These are phyloP conservation scores for Poicephalus meyeri DNA, from an alignment of 2,113 vertebrate genomes.

Conservation along the genomic window DNA sequence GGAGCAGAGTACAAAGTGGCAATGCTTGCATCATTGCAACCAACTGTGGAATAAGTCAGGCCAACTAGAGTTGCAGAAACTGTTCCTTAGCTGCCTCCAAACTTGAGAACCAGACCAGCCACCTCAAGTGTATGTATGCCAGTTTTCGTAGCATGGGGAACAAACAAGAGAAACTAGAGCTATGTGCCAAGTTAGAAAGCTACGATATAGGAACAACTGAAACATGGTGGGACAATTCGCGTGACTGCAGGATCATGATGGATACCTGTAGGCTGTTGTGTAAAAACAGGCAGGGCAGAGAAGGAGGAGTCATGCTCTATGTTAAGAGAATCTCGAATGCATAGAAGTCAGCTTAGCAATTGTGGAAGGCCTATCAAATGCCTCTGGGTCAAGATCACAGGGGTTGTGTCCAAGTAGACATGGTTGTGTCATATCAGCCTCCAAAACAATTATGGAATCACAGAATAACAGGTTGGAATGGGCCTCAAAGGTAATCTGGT, in stretches of 20 bases:
- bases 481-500: background rate
- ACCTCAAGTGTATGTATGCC: background rate
- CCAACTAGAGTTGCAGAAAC: background rate
- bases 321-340: background rate
- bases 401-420: background rate
- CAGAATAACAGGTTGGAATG: background rate
- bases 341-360: background rate
- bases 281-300: background rate
- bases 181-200: background rate
- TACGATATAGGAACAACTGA: background rate
- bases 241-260: background rate
- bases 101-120: background rate
- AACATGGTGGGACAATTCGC: background rate
- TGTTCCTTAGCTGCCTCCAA: background rate
- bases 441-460: background rate
- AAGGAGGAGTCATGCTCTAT: background rate
- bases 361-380: background rate
- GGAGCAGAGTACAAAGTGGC: background rate
- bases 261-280: background rate
- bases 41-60: background rate
- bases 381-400: background rate
- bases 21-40: background rate
- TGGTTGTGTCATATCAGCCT: background rate
- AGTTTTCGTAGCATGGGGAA: background rate
- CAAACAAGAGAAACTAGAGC: background rate